Percentiles rank a stretch among this genome's conserved stretches.
These are phyloP conservation scores for Axea sp. DNA, from an alignment of 2,888 invertebrate species.

Conservation along the genomic window DNA sequence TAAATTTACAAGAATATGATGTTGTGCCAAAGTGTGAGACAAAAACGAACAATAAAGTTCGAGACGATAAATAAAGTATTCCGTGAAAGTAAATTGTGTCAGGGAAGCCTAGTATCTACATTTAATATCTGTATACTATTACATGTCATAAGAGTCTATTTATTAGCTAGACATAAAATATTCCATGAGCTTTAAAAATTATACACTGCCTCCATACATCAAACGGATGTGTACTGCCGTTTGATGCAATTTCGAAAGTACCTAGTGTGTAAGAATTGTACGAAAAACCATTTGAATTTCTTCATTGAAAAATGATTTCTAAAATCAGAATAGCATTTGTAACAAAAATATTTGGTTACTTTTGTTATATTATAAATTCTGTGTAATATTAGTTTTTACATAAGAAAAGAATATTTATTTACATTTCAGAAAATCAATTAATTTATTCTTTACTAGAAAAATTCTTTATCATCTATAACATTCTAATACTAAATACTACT, in stretches of 20 bases:
- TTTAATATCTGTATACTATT: constrained; percentile 50
- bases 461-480: no score
- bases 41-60: constrained; percentile 26
- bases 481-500: no score
- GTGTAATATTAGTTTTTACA: no score
- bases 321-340: no score
- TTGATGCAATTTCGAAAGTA: constrained; percentile 56
- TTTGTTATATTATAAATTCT: no score
- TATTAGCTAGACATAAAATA: constrained; percentile 49
- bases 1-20: constrained; percentile 1
- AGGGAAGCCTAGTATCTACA: constrained; percentile 25
- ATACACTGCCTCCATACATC: constrained; percentile 54
- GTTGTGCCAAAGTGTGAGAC: constrained; percentile 43
- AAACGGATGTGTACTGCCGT: constrained; percentile 35
- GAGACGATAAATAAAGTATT: constrained; percentile 37
- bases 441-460: no score
- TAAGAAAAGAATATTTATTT: no score
- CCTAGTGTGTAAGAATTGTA: constrained; percentile 38
- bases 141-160: constrained; percentile 52
- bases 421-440: no score
- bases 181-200: constrained; percentile 57
- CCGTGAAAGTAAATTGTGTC: constrained; percentile 43
- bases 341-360: no score
- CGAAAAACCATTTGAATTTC: neutral
- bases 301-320: no score